These are phyloP conservation scores for Camptogramma bilineatum DNA, from an alignment of 2,888 invertebrate species.

Conservation along the genomic window DNA sequence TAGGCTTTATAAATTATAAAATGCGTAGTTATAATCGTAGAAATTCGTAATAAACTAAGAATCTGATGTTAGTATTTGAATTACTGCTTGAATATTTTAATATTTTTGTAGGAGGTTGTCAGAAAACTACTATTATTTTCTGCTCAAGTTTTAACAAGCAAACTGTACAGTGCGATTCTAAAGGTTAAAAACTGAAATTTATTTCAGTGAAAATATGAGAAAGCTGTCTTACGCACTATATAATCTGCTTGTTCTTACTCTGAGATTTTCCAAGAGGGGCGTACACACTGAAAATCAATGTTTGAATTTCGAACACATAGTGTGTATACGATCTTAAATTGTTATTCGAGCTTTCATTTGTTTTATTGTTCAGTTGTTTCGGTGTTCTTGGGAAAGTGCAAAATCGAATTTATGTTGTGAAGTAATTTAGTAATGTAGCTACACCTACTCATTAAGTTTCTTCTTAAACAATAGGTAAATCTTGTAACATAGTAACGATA, in stretches of 20 bases:
- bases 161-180: conserved; percentile 7
- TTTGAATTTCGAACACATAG: conserved; percentile 50
- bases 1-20: conserved; percentile 85
- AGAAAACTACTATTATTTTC: conserved; percentile 44
- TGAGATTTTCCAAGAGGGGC: conserved; percentile 48
- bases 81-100: conserved; percentile 77
- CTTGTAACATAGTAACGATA: conserved; percentile 70
- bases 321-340: conserved; percentile 79
- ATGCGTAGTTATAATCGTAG: conserved; percentile 81
- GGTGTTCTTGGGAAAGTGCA: conserved; percentile 69
- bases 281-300: conserved; percentile 58
- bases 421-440: conserved; percentile 49
- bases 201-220: neutral
- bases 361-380: conserved; percentile 54
- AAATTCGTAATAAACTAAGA: conserved; percentile 74
- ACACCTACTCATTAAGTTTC: conserved; percentile 65
- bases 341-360: conserved; percentile 61
- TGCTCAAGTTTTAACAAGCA: conserved; percentile 12
- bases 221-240: conserved; percentile 3
- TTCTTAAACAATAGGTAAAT: conserved; percentile 71
- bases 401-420: conserved; percentile 52
- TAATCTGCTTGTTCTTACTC: conserved; percentile 28
- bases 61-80: conserved; percentile 77
- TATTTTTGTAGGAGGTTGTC: conserved; percentile 64
- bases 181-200: neutral